Base-by-base conservation (phyloP, 2,113 vertebrate species). In the Chloebia gouldiae region DNA sequence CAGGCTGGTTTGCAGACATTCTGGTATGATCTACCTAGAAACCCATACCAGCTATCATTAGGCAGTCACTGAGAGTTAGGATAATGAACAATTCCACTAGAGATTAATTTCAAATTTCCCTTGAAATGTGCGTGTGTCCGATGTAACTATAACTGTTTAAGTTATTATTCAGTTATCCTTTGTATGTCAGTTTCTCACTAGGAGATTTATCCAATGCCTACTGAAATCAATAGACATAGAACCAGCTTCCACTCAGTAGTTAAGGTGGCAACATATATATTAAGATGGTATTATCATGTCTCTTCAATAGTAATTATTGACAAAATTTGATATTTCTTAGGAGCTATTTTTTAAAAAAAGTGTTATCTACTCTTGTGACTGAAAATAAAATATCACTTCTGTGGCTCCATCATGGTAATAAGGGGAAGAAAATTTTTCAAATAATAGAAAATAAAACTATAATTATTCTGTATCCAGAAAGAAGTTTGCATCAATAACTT, bases 221-320 rank as follows among this genome's bases (percentile, higher is more conserved):
- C 20, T 64, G 40, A 81, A 94, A 78, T 23, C 1, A 2, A 28
- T 0, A 51, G 40, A 20, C 5, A 5, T 2, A 61, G 20, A 39
- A 80, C 8, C 2, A 53, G 37, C 6, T 53, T 20, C 11, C 19
- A 54, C 5, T 75, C 14, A 17, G n/a, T 47, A 47, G 22, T 54
- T 63, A 28, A 50, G 9, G 15, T 7, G 22, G 16, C 7, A 37
- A 31, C 0, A 1, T 21, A 23, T 37, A n/a, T 35, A 24, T 7
- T 44, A 37, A 95, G 16, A 24, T 7, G 13, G 12, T 10, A 23
- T 4, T 6, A 1, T 15, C 28, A 42, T 14, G 10, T 18, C 30
- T 40, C 85, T 76, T 53, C 30, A n/a, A 39, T 4, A 30, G 15
- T 23, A 81, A 78, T 13, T 6, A 57, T 50, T 2, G 13, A 21